Evolutionary conservation across 2,888 invertebrate species (phyloP).

Genomic region (Kuschelorhynchus macadamiae): DNA sequence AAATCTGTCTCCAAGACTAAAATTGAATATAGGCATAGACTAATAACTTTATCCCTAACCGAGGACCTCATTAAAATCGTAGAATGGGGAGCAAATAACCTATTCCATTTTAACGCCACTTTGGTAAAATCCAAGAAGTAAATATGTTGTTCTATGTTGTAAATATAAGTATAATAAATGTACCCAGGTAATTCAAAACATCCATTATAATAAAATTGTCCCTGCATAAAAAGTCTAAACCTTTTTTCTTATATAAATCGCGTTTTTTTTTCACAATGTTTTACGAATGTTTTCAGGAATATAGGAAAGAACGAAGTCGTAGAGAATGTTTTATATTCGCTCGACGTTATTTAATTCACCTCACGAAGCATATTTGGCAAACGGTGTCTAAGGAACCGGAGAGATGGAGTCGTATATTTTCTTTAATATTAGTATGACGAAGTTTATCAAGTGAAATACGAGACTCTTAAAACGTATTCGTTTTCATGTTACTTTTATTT

Average conservation of each 20-base stretch:
- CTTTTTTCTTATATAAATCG: slow-evolving; percentile 18
- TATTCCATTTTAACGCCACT: too few relatives aligned
- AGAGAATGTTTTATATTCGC: slow-evolving; percentile 12
- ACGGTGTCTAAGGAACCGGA: slow-evolving; percentile 28
- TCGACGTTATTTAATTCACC: slow-evolving; percentile 13
- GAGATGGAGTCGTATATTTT: slow-evolving; percentile 2
- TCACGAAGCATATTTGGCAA: slow-evolving; percentile 19
- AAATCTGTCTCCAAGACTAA: too few relatives aligned
- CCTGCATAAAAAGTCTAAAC: slow-evolving; percentile 9
- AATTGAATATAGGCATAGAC: too few relatives aligned
- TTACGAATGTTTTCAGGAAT: slow-evolving; percentile 9
- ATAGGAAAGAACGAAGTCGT: slow-evolving; percentile 12
- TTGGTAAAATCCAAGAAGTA: too few relatives aligned
- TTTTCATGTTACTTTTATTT: too few relatives aligned
- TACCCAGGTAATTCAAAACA: background rate
- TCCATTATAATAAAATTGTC: slow-evolving; percentile 1
- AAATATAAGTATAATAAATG: too few relatives aligned
- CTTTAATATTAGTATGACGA: background rate
- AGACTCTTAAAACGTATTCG: background rate
- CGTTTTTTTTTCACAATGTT: background rate
- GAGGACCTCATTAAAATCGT: too few relatives aligned
- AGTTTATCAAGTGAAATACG: background rate
- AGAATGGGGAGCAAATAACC: too few relatives aligned
- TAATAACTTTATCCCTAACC: too few relatives aligned
- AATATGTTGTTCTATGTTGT: too few relatives aligned